Evolutionary conservation across 2,113 vertebrate species (phyloP).

Genomic region (Hypanus sabinus): DNA sequence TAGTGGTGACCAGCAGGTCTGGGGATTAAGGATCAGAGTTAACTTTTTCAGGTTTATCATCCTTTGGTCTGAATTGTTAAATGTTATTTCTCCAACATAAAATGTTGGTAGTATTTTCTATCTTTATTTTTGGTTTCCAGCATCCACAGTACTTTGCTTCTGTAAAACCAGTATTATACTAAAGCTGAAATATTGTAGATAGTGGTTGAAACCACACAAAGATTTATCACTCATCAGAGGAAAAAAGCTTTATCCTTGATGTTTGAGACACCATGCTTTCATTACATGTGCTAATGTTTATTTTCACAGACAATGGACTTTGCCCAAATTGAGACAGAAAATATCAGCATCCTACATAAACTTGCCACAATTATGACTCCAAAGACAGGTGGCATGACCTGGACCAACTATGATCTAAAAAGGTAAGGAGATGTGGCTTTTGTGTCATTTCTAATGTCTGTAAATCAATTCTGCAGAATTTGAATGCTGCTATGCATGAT

Average conservation of each 20-base stretch:
- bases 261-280: neutral
- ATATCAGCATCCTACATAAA: neutral
- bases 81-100: no score
- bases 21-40: no score
- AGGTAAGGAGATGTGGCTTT: neutral
- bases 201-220: neutral
- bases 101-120: no score
- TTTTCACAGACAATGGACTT: neutral
- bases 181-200: neutral
- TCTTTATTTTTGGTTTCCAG: no score
- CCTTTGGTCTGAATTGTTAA: no score
- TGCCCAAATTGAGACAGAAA: neutral
- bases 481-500: neutral
- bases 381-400: neutral
- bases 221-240: neutral
- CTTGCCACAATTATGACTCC: slow-evolving; percentile 26
- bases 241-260: neutral
- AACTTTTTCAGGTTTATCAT: no score
- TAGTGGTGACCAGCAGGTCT: no score
- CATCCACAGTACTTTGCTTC: no score
- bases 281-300: neutral
- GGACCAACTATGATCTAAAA: neutral
- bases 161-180: neutral
- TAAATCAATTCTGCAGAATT: neutral
- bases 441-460: neutral